phyloP scores from a whole-genome alignment of 2,113 vertebrate genomes.

The Brevimyrus niger region DNA sequence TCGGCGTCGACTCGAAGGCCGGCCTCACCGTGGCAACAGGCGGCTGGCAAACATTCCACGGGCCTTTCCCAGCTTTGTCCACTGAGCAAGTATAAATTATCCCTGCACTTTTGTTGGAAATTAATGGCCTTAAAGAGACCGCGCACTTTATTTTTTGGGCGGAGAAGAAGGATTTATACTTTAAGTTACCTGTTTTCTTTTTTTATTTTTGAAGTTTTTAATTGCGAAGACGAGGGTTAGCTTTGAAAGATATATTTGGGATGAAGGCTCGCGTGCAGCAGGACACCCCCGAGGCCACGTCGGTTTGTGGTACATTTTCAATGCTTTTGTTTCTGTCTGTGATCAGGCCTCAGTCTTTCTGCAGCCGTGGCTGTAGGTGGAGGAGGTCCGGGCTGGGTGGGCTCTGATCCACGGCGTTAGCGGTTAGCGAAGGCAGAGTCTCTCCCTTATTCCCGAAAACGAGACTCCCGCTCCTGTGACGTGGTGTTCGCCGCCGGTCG shows the following conservation, averaged over 20 bases:
- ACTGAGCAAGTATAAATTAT: slow-evolving; percentile 43
- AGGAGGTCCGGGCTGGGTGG: slow-evolving; percentile 29
- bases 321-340: slow-evolving; percentile 17
- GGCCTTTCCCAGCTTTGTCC: slow-evolving; percentile 45
- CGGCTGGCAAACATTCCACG: slow-evolving; percentile 47
- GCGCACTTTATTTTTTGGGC: slow-evolving; percentile 20
- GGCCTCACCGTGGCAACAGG: slow-evolving; percentile 37
- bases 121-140: slow-evolving; percentile 35
- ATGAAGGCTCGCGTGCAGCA: background rate
- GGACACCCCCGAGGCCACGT: background rate
- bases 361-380: slow-evolving; percentile 29
- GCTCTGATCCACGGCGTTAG: slow-evolving; percentile 16
- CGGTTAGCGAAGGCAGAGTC: slow-evolving; percentile 20
- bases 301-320: background rate
- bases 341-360: slow-evolving; percentile 7
- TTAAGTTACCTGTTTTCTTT: background rate
- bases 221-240: background rate
- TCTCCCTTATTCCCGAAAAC: slow-evolving; percentile 24
- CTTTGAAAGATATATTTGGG: background rate
- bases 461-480: slow-evolving; percentile 24
- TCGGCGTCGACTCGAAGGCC: slow-evolving; percentile 39
- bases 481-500: slow-evolving; percentile 11
- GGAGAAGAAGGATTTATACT: background rate
- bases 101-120: slow-evolving; percentile 39
- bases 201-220: slow-evolving; percentile 8